Base-by-base conservation (phyloP, 2,113 vertebrate species). In the Peromyscus californicus region DNA sequence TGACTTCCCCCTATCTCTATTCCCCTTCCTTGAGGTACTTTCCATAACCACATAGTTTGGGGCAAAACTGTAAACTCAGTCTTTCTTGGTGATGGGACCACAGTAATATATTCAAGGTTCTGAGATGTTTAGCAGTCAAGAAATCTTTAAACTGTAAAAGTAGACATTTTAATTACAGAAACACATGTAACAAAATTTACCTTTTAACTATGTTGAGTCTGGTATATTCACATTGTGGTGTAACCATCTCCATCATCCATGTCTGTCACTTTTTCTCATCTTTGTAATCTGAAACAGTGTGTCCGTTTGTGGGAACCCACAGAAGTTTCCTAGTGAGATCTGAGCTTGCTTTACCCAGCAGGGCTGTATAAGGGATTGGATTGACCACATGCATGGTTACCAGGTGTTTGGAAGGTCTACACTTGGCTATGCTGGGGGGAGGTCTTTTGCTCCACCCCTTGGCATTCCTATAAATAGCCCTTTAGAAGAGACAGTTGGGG, bases 151-250 rank as follows among this genome's bases (percentile, higher is more conserved):
- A 29, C 51, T 39, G 13, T 19, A 10, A 16, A 75, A n/a, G 63
- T 21, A 39, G 57, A 72, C 16, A 59, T 83, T 75, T 42, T 36
- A 51, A 42, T 69, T 69, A 48, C 19, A 24, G 48, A 19, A 45
- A 57, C 65, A 39, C 8, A 9, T 12, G 22, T 24, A 84, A 83
- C 8, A 31, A 39, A 63, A 57, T 54, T 69, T 54, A 17, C 29
- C 11, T 8, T 48, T 70, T 39, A 51, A 63, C 45, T 57, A 22
- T 72, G 79, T 22, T 22, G 85, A 19, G 1, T 29, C 31, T 3
- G 51, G 10, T 42, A 4, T 16, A 21, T 45, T 82, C 3, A 0
- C 7, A 0, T 1, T 29, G 29, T 29, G 7, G 5, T 4, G 31
- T 57, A 19, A 1, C 42, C 5, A 0, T 29, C 45, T 10, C 39